Evolutionary conservation across 1,140 invertebrate species (phyloP), one percentile per base, ranked within the genome.

Genomic region (Palaemon carinicauda): DNA sequence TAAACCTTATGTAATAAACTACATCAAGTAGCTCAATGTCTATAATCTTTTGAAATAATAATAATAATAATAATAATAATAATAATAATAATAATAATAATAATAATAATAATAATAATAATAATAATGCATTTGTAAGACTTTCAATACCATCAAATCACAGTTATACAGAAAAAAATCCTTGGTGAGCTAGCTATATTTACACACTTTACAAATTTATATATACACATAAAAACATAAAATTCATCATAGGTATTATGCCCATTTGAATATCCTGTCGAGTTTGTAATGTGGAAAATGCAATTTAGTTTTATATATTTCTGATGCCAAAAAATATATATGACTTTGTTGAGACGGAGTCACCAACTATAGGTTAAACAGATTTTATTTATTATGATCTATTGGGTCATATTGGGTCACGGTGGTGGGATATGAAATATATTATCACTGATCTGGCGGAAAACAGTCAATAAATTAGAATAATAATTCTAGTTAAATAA

Each of bases 171-270:
- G 29, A 69, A 69, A 69, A 27, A 69, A 69, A 31, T 69, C 29
- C 65, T 69, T 69, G 65, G 65, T 31, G n/a, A 69, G 29, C 24
- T 69, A 69, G 65, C 41, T 69, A 24, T 69, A 69, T 69, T 24
- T 69, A 69, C 65, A 69, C 65, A 69, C 65, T 69, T 69, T 69
- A 69, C 65, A 69, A 41, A 41, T 5, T 69, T 69, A 69, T 69
- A 69, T 69, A 69, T 21, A 69, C 10, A 69, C 24, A 69, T 14
- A 27, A 69, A 24, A 31, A 69, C 29, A 24, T 69, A 69, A 69
- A 69, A 69, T n/a, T 69, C 24, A 69, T 69, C 24, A 69, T 69
- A 31, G 24, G 24, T 31, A 69, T 69, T 31, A 41, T 41, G 41
- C 41, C 41, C 41, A 41, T 41, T 41, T 41, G n/a, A 1, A 41